Conservation (phyloP, 2,888 invertebrate genomes). For the Callimorpha dominula region DNA sequence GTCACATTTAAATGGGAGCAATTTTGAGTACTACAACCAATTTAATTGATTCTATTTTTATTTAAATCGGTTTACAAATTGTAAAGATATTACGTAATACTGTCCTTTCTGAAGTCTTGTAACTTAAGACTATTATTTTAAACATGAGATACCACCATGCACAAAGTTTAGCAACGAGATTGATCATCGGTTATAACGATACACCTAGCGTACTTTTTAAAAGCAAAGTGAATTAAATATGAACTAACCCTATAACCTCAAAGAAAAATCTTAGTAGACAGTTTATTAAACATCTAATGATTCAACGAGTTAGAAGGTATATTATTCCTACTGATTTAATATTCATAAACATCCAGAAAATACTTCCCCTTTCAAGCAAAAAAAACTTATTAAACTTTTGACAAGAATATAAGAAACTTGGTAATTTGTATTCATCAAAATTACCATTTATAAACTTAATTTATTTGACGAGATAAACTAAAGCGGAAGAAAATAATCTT, state of each 20-base stretch:
- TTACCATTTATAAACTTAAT: conserved; percentile 37
- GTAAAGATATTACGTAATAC: no score
- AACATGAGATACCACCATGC: not conserved
- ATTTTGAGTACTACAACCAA: no score
- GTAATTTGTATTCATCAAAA: conserved; percentile 47
- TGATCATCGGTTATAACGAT: not conserved
- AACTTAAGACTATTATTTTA: not conserved
- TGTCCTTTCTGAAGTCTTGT: no score
- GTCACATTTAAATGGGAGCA: no score
- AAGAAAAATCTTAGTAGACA: not conserved
- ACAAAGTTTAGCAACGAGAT: not conserved
- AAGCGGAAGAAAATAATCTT: conserved; percentile 20
- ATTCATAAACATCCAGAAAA: conserved; percentile 8
- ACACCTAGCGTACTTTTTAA: not conserved
- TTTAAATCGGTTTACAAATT: no score
- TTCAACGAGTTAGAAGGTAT: not conserved
- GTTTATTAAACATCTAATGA: not conserved
- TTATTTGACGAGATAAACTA: conserved; percentile 26
- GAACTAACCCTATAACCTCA: not conserved
- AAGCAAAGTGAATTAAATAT: not conserved
- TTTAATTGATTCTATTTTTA: no score
- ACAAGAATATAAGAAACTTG: conserved; percentile 36
- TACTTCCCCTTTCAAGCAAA: conserved; percentile 13
- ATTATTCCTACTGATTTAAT: not conserved
- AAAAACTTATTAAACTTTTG: conserved; percentile 40